Evolutionary conservation across 1,140 invertebrate genomes (phyloP).

Genomic region (Aricia agestis): DNA sequence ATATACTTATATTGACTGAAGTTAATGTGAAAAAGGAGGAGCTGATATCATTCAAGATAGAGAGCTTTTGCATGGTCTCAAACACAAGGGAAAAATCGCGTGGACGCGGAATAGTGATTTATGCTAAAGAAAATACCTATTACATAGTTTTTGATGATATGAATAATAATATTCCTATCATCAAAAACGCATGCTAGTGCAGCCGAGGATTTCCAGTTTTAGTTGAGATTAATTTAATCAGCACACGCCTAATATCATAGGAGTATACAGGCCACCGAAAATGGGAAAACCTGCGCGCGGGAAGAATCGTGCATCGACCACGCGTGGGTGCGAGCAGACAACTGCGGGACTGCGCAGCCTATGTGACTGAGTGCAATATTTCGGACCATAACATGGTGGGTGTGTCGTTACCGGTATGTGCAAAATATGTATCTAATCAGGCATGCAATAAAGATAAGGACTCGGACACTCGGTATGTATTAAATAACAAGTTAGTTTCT

Average conservation of each 20-base stretch:
- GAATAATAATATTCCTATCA: no score
- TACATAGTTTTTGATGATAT: no score
- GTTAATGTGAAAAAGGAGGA: slow-evolving; percentile 8
- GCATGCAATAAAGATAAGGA: background rate
- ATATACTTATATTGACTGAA: slow-evolving; percentile 10
- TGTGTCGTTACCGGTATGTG: background rate
- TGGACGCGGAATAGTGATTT: background rate
- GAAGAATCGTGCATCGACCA: slow-evolving; percentile 16
- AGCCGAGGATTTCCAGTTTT: background rate
- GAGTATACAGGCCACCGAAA: background rate
- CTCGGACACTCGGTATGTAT: slow-evolving; percentile 6
- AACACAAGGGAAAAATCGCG: background rate
- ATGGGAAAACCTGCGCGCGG: background rate
- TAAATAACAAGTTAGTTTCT: background rate
- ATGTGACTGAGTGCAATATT: slow-evolving; percentile 1
- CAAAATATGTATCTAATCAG: background rate
- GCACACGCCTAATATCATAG: background rate
- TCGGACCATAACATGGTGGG: slow-evolving; percentile 1
- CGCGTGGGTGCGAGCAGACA: background rate
- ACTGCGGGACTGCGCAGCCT: background rate
- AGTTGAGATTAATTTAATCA: background rate
- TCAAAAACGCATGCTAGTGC: background rate
- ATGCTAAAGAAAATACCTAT: background rate
- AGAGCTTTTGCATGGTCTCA: background rate
- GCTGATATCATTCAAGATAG: background rate